phyloP scores from a whole-genome alignment of 2,797 vertebrate genomes.

The Anabacerthia variegaticeps region DNA sequence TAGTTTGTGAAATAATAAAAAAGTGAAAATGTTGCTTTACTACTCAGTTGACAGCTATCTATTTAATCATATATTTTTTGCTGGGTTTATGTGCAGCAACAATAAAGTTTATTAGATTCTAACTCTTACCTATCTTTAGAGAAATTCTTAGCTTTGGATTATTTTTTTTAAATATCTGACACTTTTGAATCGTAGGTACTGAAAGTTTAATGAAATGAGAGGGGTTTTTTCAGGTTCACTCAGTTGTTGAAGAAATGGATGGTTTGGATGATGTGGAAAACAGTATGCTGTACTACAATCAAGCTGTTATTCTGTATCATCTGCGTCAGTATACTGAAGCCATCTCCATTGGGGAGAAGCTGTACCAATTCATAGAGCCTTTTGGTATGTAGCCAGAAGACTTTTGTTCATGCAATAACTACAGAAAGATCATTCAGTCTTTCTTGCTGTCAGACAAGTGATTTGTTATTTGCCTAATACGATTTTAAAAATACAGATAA shows the following conservation, averaged over 20 bases:
- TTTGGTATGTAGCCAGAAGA: slow-evolving; percentile 86
- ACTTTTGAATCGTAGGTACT: neutral
- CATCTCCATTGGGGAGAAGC: slow-evolving; percentile 92
- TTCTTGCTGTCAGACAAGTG: neutral
- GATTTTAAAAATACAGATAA: neutral
- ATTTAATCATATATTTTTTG: neutral
- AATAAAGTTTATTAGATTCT: neutral
- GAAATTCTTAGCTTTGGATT: neutral
- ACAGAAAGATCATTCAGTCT: neutral
- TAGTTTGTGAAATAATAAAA: neutral
- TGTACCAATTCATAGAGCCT: slow-evolving; percentile 97
- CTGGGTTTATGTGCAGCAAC: neutral
- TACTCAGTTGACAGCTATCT: neutral
- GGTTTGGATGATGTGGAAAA: slow-evolving; percentile 97
- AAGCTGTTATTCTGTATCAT: slow-evolving; percentile 94
- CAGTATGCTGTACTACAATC: slow-evolving; percentile 95
- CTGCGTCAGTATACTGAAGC: slow-evolving; percentile 94
- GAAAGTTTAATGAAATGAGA: neutral
- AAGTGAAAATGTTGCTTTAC: neutral
- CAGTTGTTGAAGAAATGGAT: slow-evolving; percentile 92
- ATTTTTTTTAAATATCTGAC: neutral
- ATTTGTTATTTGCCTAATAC: neutral
- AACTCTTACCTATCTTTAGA: neutral
- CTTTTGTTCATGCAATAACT: neutral
- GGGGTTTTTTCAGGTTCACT: slow-evolving; percentile 83